These are phyloP conservation scores for Synanceia verrucosa DNA, from an alignment of 2,797 vertebrate species.

Conservation along the genomic window DNA sequence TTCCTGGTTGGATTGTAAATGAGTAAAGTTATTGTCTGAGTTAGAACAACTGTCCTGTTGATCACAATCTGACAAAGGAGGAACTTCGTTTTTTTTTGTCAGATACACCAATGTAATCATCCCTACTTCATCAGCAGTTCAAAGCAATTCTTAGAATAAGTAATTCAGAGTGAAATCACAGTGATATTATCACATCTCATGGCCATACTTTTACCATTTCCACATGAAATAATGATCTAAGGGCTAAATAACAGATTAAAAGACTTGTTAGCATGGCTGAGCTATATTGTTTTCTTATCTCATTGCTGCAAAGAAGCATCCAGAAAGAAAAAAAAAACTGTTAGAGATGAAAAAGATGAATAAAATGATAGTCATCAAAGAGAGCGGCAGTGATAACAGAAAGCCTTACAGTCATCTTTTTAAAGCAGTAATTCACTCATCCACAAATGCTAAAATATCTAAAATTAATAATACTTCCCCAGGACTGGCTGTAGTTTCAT, in stretches of 20 bases:
- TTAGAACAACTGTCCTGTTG: too few species aligned
- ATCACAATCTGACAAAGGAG: background rate
- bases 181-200: conserved; percentile 19
- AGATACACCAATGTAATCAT: background rate
- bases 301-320: background rate
- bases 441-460: conserved; percentile 26
- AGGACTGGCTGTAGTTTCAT: background rate
- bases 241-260: conserved; percentile 34
- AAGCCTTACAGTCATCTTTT: conserved; percentile 10
- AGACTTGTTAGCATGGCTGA: background rate
- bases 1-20: too few species aligned
- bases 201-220: background rate
- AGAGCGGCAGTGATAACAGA: conserved; percentile 32
- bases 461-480: conserved; percentile 6
- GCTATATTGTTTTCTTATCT: conserved; percentile 35
- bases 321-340: conserved; percentile 10
- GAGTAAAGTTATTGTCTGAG: too few species aligned
- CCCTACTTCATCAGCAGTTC: background rate
- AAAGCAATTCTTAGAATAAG: conserved; percentile 19
- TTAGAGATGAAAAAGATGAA: conserved; percentile 33
- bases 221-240: conserved; percentile 43
- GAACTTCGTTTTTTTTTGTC: background rate
- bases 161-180: conserved; percentile 22
- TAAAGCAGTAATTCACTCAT: background rate
- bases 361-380: conserved; percentile 62